phyloP scores from a whole-genome alignment of 2,797 vertebrate species.

The Cyprinella venusta region DNA sequence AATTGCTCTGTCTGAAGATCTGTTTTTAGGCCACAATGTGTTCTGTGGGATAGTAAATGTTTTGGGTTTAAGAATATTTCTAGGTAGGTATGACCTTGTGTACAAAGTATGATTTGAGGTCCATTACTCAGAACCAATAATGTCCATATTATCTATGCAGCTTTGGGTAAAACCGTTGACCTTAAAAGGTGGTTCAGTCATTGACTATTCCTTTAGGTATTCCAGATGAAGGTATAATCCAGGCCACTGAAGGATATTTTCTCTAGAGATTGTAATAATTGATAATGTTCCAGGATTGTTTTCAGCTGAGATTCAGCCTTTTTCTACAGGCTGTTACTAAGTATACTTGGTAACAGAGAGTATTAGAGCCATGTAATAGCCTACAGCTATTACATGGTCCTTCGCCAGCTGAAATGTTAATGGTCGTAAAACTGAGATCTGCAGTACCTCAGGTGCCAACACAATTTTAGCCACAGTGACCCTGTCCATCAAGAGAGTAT shows the following conservation, averaged over 20 bases:
- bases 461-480: background rate
- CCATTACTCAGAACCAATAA: background rate
- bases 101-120: background rate
- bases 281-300: slow-evolving; percentile 7
- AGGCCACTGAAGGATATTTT: slow-evolving; percentile 20
- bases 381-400: slow-evolving; percentile 9
- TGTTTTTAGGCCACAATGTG: slow-evolving; percentile 11
- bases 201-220: background rate
- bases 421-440: slow-evolving; percentile 7
- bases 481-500: background rate
- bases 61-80: background rate
- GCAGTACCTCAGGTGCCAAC: background rate
- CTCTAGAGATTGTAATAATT: slow-evolving; percentile 1
- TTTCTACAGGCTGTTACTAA: slow-evolving; percentile 16
- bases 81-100: background rate
- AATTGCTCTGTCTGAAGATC: background rate
- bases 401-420: slow-evolving; percentile 21
- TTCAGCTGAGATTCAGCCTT: background rate
- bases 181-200: background rate
- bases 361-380: no score
- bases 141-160: background rate
- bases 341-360: background rate
- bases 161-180: background rate
- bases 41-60: background rate
- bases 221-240: background rate